phyloP scores from a whole-genome alignment of 2,797 vertebrate genomes.

The Thamnophis elegans region DNA sequence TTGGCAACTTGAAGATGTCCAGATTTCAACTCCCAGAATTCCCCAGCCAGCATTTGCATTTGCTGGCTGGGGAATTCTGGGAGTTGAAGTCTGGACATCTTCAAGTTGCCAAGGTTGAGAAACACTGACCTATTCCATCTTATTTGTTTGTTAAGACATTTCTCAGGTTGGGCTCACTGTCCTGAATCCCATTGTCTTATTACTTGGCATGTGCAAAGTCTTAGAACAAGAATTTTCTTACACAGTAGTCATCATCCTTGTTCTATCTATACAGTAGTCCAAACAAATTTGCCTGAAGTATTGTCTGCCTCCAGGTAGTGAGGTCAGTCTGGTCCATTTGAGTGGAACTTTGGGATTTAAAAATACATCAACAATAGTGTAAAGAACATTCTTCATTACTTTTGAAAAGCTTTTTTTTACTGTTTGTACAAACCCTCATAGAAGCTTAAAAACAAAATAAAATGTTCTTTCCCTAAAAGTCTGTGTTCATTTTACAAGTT shows the following conservation, averaged over 20 bases:
- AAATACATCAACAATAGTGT: slow-evolving; percentile 2
- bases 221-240: neutral
- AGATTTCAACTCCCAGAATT: too few species aligned
- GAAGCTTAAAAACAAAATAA: slow-evolving; percentile 43
- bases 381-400: slow-evolving; percentile 31
- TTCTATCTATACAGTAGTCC: neutral
- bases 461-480: slow-evolving; percentile 30
- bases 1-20: too few species aligned
- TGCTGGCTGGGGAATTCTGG: too few species aligned
- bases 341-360: slow-evolving; percentile 23
- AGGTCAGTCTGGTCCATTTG: slow-evolving; percentile 16
- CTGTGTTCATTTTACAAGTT: neutral
- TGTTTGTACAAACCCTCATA: slow-evolving; percentile 45
- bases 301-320: slow-evolving; percentile 8
- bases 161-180: neutral
- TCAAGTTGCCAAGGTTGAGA: too few species aligned
- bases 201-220: neutral
- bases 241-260: neutral
- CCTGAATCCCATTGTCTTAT: neutral
- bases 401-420: slow-evolving; percentile 31
- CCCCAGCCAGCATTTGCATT: too few species aligned
- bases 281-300: neutral
- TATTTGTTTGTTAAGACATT: neutral
- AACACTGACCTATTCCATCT: neutral
- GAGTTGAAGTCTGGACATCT: too few species aligned